A percentile compares a stretch with the other conserved stretches of the same genome.
These are phyloP conservation scores for Pristiophorus japonicus DNA, from an alignment of 2,113 vertebrate species.

Conservation along the genomic window DNA sequence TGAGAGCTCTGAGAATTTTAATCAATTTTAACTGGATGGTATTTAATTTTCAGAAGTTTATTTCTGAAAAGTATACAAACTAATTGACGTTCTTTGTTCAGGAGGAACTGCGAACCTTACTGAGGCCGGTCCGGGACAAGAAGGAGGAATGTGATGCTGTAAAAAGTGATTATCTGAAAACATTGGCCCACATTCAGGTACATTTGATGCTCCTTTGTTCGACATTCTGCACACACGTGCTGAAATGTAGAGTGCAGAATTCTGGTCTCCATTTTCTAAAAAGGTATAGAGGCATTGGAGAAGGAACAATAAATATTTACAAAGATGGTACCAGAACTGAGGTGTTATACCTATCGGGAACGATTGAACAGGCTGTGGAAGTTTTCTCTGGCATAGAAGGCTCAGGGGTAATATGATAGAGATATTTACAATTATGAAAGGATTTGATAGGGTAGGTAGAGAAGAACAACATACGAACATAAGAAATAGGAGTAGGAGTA, in stretches of 20 bases:
- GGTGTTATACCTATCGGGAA: background rate
- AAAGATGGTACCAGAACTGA: background rate
- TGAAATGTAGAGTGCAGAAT: background rate
- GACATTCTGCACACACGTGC: background rate
- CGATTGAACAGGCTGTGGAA: background rate
- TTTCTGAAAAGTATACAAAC: background rate
- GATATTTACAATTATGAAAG: background rate
- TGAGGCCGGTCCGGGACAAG: background rate
- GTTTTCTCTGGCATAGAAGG: background rate
- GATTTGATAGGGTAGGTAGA: background rate
- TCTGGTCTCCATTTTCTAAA: background rate
- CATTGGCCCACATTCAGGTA: background rate
- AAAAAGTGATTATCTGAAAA: background rate
- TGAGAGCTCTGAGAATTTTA: background rate
- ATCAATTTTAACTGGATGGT: background rate
- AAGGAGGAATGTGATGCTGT: background rate
- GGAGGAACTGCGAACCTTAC: background rate
- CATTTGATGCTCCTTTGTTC: background rate
- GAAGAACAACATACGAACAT: too few species aligned
- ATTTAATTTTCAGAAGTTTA: background rate
- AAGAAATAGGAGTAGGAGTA: too few species aligned
- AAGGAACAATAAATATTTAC: background rate
- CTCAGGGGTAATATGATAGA: background rate
- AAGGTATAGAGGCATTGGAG: background rate
- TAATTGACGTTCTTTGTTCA: background rate